Conservation (phyloP, 2,797 vertebrate genomes). For the Sphenodon punctatus region DNA sequence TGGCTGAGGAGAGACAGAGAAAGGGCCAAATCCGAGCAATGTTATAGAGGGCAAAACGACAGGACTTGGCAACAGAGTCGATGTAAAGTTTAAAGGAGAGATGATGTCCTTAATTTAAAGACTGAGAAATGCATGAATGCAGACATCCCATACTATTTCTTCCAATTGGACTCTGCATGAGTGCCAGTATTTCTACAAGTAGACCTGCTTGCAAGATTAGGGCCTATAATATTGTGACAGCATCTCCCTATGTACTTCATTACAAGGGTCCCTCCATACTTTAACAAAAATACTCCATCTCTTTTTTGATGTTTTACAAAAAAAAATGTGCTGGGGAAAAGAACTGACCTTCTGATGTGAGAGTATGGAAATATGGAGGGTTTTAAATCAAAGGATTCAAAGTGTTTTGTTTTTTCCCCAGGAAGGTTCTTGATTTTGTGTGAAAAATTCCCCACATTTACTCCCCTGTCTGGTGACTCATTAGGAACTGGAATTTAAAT, state of each 20-base stretch:
- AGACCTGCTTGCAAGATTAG: background rate
- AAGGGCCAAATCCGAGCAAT: no score
- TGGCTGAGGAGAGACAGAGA: no score
- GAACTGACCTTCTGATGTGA: background rate
- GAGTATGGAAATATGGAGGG: background rate
- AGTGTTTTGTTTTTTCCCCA: background rate
- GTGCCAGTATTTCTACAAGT: no score
- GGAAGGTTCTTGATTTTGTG: background rate
- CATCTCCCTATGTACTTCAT: background rate
- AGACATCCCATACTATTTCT: no score
- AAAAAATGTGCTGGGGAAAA: conserved; percentile 34
- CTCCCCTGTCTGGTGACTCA: background rate
- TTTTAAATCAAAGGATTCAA: background rate
- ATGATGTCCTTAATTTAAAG: no score
- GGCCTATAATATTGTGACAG: background rate
- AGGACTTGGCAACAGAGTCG: no score
- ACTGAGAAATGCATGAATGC: no score
- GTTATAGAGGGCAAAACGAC: no score
- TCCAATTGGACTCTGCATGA: no score
- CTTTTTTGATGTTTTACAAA: conserved; percentile 5
- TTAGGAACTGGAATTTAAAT: background rate
- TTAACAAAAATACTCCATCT: background rate
- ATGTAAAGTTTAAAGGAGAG: no score
- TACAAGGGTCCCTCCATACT: background rate
- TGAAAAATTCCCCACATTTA: background rate